Conservation (phyloP, 2,888 invertebrate species). For the Gisinianus flammeolus region DNA sequence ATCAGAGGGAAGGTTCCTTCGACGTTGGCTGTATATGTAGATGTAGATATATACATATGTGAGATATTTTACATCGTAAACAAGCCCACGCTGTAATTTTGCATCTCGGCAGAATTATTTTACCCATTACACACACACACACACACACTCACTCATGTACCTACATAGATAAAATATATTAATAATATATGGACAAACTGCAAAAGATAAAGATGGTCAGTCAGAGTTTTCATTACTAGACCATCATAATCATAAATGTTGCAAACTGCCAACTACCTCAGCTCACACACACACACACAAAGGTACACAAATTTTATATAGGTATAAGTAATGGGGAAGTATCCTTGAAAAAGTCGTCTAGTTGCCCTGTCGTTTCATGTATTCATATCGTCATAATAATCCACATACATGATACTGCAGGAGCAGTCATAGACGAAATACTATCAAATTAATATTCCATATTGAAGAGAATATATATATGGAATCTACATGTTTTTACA, state of each 20-base stretch:
- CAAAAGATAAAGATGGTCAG: too few relatives aligned
- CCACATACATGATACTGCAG: too few relatives aligned
- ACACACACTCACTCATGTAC: neutral
- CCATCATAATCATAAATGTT: too few relatives aligned
- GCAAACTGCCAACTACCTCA: neutral
- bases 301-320: neutral
- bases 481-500: too few relatives aligned
- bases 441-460: too few relatives aligned
- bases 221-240: too few relatives aligned
- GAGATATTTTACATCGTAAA: neutral
- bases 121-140: neutral
- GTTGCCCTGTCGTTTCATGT: neutral
- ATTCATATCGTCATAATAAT: slow-evolving; percentile 1
- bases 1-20: neutral
- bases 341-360: slow-evolving; percentile 11
- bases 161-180: neutral
- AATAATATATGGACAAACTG: neutral
- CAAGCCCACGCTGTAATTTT: neutral
- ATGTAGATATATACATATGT: neutral
- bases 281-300: neutral
- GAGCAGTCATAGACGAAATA: too few relatives aligned
- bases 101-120: neutral
- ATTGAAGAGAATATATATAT: too few relatives aligned
- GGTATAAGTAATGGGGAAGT: neutral
- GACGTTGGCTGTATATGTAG: neutral